Conservation (phyloP, 1,140 invertebrate species). For the Samia ricini region DNA sequence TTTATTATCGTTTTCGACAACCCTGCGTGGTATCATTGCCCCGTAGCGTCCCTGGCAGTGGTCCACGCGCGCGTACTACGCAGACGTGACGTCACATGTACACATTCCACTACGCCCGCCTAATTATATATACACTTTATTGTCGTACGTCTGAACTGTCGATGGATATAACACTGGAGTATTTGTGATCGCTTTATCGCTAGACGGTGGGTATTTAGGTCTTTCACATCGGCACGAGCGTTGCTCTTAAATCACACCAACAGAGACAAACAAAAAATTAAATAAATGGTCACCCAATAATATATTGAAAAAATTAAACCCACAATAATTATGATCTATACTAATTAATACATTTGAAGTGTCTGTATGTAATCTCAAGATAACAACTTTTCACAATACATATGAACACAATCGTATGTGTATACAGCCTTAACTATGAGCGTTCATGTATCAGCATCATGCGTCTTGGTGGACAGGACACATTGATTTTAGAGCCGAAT, state of each 20-base stretch:
- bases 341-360: no score
- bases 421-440: no score
- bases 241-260: not conserved
- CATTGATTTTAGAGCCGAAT: no score
- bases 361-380: no score
- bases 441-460: no score
- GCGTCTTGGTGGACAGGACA: no score
- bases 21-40: not conserved
- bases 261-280: no score
- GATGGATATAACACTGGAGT: not conserved
- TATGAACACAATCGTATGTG: no score
- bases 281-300: no score
- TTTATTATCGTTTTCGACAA: not conserved
- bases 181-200: not conserved
- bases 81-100: constrained; percentile 5
- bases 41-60: not conserved
- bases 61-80: constrained; percentile 4
- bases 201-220: not conserved
- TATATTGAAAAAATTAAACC: no score
- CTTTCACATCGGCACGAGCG: not conserved
- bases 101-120: not conserved
- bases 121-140: not conserved
- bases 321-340: no score
- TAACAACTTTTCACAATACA: no score
- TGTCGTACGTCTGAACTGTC: not conserved